A percentile compares a stretch with the other conserved stretches of the same genome.
Conservation (phyloP, 2,797 vertebrate species). For the Chanos chanos region DNA sequence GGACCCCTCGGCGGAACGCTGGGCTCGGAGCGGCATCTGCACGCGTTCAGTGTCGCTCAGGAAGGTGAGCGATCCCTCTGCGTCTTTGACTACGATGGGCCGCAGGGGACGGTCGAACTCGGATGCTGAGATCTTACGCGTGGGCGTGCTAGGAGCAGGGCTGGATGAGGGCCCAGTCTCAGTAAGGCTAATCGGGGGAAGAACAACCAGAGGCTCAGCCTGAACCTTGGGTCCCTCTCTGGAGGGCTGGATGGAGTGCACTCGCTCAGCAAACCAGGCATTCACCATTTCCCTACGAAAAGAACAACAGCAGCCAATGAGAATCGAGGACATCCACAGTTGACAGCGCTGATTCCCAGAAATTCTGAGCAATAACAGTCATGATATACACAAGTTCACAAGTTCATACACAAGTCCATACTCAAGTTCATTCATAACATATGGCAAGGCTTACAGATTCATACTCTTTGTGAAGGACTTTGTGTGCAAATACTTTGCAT, state of each 20-base stretch:
- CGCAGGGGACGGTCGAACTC: conserved; percentile 93
- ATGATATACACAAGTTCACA: too few relatives aligned
- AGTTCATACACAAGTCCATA: too few relatives aligned
- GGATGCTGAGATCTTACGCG: conserved; percentile 91
- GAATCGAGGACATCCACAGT: not conserved
- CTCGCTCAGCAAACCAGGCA: conserved; percentile 94
- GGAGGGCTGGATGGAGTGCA: conserved; percentile 84
- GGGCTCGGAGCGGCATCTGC: conserved; percentile 74
- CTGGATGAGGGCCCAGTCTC: conserved; percentile 53
- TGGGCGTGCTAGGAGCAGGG: conserved; percentile 75
- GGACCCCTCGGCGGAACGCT: conserved; percentile 37
- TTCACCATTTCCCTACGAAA: conserved; percentile 97
- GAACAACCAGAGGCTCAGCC: conserved; percentile 44
- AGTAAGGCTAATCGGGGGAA: conserved; percentile 46
- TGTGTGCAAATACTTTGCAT: too few relatives aligned
- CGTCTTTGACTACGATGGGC: conserved; percentile 92
- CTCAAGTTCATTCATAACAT: too few relatives aligned
- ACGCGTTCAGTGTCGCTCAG: conserved; percentile 80
- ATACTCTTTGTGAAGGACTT: too few relatives aligned
- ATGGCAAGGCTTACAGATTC: too few relatives aligned
- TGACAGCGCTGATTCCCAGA: not conserved
- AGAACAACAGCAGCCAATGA: conserved; percentile 11
- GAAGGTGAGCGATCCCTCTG: conserved; percentile 87
- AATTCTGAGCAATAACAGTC: not conserved
- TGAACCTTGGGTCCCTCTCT: conserved; percentile 69